Base-by-base conservation (phyloP, 2,797 vertebrate genomes). In the Amniataba percoides region DNA sequence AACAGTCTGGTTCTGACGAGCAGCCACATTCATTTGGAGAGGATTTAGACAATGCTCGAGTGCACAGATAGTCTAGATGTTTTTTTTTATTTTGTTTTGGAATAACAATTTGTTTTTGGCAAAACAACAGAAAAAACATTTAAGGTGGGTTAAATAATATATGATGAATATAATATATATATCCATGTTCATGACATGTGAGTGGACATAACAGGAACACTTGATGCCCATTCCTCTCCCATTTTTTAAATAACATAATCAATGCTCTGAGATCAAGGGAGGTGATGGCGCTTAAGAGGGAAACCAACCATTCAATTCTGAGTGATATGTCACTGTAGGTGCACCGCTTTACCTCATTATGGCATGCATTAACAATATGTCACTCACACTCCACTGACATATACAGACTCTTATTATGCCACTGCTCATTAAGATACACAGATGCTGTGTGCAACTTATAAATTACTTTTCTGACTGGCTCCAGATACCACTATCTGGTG, bases 381-480 rank as follows among this genome's bases (percentile, higher is more conserved):
- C 27, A 34, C 25, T 46, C 18, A 63, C 15, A 27, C n/a, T 62
- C 15, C 2, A 25, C 40, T 61, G 40, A 18, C n/a, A 58, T 19
- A n/a, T 10, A 45, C 14, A 8, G 1, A 25, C 27, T 46, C 25
- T 31, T 19, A 62, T 46, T 46, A 23, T 48, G 18, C 31, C 31
- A 23, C 15, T 61, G 42, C 59, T 45, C 25, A 62, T 62, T 27
- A 40, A 18, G 59, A 25, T 10, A 15, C n/a, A 25, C 16, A 14
- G 27, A 48, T 64, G 45, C 43, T 63, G 43, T 63, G 43, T 34
- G 43, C 1, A 16, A 63, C 61, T 34, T 63, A 63, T 48, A 48
- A 19, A 48, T 18, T 43, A 19, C 27, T 21, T 21, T 34, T n/a
- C n/a, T n/a, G n/a, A n/a, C n/a, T 8, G 5, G 12, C 43, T 48